Conservation (phyloP, 2,888 invertebrate species). For the Amphipyra tragopoginis region DNA sequence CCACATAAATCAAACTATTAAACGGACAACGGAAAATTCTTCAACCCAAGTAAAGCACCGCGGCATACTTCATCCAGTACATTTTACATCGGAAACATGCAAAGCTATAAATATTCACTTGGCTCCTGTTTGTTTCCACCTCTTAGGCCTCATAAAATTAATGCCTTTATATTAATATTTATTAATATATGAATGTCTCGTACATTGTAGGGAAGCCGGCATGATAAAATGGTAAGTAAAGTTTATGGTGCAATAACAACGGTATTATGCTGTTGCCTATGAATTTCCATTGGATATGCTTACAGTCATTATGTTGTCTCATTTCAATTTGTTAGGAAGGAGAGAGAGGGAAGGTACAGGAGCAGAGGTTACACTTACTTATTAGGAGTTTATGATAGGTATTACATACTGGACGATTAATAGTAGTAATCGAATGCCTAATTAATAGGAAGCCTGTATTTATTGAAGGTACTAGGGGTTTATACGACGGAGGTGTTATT, state of each 20-base stretch:
- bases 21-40: conserved; percentile 64
- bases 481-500: conserved; percentile 34
- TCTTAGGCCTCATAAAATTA: conserved; percentile 87
- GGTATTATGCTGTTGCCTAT: conserved; percentile 73
- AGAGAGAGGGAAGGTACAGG: conserved; percentile 45
- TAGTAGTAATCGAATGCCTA: conserved; percentile 48
- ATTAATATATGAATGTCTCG: conserved; percentile 83
- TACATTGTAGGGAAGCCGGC: conserved; percentile 72
- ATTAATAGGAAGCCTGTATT: conserved; percentile 54
- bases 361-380: conserved; percentile 52
- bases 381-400: conserved; percentile 56
- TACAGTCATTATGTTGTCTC: conserved; percentile 58
- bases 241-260: conserved; percentile 83
- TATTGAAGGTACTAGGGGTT: conserved; percentile 33
- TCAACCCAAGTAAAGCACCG: conserved; percentile 54
- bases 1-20: conserved; percentile 63
- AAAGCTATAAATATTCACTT: conserved; percentile 85
- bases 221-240: conserved; percentile 84
- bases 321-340: conserved; percentile 46
- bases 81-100: conserved; percentile 77
- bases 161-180: conserved; percentile 86
- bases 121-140: conserved; percentile 81
- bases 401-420: conserved; percentile 45
- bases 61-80: conserved; percentile 66
- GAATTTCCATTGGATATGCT: conserved; percentile 72